phyloP scores from a whole-genome alignment of 2,888 invertebrate genomes.

The Callosobruchus maculatus region DNA sequence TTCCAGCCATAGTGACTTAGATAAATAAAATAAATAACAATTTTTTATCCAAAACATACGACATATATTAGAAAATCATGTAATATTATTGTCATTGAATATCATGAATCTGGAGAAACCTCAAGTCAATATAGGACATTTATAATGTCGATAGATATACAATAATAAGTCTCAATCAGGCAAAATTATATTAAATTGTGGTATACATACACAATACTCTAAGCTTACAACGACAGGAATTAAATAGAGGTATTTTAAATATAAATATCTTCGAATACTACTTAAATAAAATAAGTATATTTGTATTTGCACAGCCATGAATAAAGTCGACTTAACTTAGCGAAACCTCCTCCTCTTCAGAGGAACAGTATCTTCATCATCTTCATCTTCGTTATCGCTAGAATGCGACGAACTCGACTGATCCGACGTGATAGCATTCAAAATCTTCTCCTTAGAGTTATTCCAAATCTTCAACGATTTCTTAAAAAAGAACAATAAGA shows the following conservation, averaged over 20 bases:
- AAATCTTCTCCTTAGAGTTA: conserved; percentile 80
- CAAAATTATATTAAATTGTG: not conserved
- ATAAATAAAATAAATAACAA: too few species aligned
- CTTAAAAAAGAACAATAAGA: conserved; percentile 87
- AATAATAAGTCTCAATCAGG: not conserved
- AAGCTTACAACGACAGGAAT: not conserved
- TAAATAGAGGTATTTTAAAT: not conserved
- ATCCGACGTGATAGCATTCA: conserved; percentile 87
- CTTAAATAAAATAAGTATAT: conserved; percentile 1
- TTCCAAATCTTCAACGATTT: conserved; percentile 83
- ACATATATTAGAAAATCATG: too few species aligned
- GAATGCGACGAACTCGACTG: conserved; percentile 58
- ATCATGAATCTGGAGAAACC: too few species aligned
- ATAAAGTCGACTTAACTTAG: conserved; percentile 2
- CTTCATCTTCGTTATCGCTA: conserved; percentile 44
- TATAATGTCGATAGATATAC: too few species aligned
- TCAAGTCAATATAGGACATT: too few species aligned
- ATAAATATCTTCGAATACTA: not conserved
- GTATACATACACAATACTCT: not conserved
- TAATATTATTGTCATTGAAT: too few species aligned
- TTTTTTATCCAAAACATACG: too few species aligned
- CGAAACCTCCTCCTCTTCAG: conserved; percentile 22
- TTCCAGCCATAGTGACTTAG: too few species aligned
- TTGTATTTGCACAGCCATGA: not conserved
- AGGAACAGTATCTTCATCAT: conserved; percentile 18